Base-by-base conservation (phyloP, 2,888 invertebrate species). In the Rhamnusium bicolor region DNA sequence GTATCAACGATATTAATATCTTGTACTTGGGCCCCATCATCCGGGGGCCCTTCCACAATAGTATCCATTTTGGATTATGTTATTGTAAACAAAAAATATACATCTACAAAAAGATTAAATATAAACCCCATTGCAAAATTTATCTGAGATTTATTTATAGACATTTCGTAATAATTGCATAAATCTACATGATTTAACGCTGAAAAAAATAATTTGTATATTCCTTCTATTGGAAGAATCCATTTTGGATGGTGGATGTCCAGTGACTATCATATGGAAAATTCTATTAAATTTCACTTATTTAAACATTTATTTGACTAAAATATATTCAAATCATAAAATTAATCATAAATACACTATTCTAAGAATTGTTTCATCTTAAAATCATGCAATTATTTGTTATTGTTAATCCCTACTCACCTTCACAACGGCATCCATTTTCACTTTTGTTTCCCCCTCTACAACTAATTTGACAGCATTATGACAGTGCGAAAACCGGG, bases 51-150 rank as follows among this genome's bases (percentile, higher is more conserved):
- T 77, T 85, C 82, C 16, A 81, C 81, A 65, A 83, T 80, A 19
- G 83, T 82, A 67, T 85, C 85, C 86, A 86, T 86, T 67, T 77
- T 81, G 12, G 32, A 8, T 60, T 56, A 71, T n/a, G 5, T 65
- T 66, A 27, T 65, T 60, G 49, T 16, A 53, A 56, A 56, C 54
- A 63, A 66, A 62, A 70, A 51, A 46, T 66, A 51, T 40, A 67
- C 67, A 70, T 51, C 72, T 74, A 47, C n/a, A 65, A 65, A 58
- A 67, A 54, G 18, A 54, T 8, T 18, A 29, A 56, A 47, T 47
- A 51, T 18, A 21, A 62, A 18, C 21, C 24, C 47, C 14, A 32
- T 63, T 53, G 8, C 32, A 19, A 10, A 16, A 27, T 12, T 27
- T 10, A 46, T 56, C n/a, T 19, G n/a, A 1, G 18, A 18, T 56